These are phyloP conservation scores for Chelonia mydas DNA, from an alignment of 2,797 vertebrate genomes.

Conservation along the genomic window DNA sequence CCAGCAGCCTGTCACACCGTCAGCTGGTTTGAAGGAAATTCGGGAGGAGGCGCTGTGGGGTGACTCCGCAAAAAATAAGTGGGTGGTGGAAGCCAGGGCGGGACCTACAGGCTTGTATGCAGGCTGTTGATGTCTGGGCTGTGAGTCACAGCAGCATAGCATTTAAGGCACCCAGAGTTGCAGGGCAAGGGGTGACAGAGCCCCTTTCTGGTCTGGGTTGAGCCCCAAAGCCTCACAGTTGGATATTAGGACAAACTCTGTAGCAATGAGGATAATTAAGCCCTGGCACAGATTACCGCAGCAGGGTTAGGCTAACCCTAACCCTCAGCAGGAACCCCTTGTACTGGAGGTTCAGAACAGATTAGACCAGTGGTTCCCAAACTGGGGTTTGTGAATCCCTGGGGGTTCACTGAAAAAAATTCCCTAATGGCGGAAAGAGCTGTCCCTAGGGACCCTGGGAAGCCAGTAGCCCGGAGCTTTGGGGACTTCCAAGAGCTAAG, in stretches of 20 bases:
- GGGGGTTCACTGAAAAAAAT: too few relatives aligned
- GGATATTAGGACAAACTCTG: not conserved
- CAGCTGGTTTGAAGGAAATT: not conserved
- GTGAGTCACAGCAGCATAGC: not conserved
- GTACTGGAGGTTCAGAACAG: not conserved
- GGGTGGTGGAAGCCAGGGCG: not conserved
- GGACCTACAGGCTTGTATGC: not conserved
- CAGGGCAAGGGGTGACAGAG: not conserved
- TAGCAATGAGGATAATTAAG: not conserved
- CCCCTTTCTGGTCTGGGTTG: not conserved
- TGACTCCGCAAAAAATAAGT: not conserved
- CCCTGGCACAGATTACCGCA: not conserved
- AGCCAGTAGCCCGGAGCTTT: too few relatives aligned
- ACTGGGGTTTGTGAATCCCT: too few relatives aligned
- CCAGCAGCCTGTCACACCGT: not conserved
- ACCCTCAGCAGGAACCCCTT: not conserved
- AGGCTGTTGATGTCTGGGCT: not conserved
- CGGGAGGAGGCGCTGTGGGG: accelerated
- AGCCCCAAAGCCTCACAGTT: not conserved
- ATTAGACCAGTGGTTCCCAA: not conserved
- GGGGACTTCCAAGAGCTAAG: too few relatives aligned
- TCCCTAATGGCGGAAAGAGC: too few relatives aligned
- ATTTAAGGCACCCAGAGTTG: not conserved
- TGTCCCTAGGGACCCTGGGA: too few relatives aligned
- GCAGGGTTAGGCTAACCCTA: not conserved